phyloP scores from a whole-genome alignment of 2,113 vertebrate species.

The Vulpes lagopus region DNA sequence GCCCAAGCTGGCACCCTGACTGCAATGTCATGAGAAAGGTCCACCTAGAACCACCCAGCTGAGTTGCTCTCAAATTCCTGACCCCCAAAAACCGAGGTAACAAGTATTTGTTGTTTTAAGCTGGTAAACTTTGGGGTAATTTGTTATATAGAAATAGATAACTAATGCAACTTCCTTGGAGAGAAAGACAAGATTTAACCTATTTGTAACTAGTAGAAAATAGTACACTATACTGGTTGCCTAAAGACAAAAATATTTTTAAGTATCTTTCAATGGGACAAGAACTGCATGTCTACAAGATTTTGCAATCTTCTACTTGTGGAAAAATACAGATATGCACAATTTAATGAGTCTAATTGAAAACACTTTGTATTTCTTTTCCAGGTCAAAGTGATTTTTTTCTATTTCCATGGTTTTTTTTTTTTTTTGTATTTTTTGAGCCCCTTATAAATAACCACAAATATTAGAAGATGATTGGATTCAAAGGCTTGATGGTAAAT shows the following conservation, averaged over 20 bases:
- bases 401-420: background rate
- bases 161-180: background rate
- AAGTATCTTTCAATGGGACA: background rate
- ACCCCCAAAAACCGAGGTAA: background rate
- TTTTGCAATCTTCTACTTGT: constrained; percentile 19
- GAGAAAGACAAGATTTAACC: background rate
- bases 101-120: background rate
- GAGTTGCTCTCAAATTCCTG: background rate
- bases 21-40: background rate
- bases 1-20: background rate
- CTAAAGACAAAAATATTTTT: background rate
- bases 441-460: background rate
- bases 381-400: constrained; percentile 42
- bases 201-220: background rate
- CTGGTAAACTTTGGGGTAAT: background rate
- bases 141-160: background rate
- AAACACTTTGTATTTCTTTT: constrained; percentile 60
- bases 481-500: constrained; percentile 25
- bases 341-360: constrained; percentile 60
- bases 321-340: constrained; percentile 51
- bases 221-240: background rate
- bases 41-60: background rate
- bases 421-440: background rate
- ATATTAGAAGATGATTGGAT: background rate
- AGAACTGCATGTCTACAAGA: constrained; percentile 18